Evolutionary conservation across 2,113 vertebrate genomes (phyloP).

Genomic region (Sinosuthora webbiana): DNA sequence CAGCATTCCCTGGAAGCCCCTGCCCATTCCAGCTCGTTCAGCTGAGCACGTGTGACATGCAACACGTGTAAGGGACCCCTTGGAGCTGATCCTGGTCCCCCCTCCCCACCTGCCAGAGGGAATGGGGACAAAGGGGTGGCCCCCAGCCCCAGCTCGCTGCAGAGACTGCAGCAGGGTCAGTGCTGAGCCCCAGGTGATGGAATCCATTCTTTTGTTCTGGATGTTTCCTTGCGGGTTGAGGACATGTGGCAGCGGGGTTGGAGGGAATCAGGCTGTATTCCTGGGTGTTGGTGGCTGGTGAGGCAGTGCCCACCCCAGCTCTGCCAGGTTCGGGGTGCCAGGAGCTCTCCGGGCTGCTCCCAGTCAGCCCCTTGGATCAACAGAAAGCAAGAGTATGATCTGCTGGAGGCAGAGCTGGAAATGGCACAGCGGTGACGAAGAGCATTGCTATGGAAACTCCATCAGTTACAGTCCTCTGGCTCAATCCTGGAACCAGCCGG

Average conservation of each 20-base stretch:
- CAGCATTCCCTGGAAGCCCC: background rate
- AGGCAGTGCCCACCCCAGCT: background rate
- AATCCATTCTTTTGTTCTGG: background rate
- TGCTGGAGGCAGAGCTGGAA: constrained; percentile 27
- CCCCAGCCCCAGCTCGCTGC: too few relatives aligned
- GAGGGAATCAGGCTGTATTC: rapidly evolving
- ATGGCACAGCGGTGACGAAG: background rate
- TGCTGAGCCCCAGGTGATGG: background rate
- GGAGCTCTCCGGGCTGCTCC: background rate
- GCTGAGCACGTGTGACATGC: background rate
- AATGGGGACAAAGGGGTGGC: background rate
- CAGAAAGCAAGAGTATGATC: background rate
- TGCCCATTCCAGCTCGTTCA: background rate
- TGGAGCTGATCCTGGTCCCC: rapidly evolving
- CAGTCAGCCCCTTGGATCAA: background rate
- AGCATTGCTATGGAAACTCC: constrained; percentile 62
- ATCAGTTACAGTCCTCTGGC: background rate
- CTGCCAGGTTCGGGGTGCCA: background rate
- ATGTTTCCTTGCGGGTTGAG: background rate
- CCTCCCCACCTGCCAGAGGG: background rate
- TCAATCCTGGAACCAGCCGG: background rate
- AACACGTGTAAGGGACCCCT: rapidly evolving
- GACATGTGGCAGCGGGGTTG: rapidly evolving
- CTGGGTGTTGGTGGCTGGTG: rapidly evolving
- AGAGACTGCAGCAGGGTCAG: background rate